Evolutionary conservation across 2,888 invertebrate genomes (phyloP).

Genomic region (Dicyrtoma fusca): DNA sequence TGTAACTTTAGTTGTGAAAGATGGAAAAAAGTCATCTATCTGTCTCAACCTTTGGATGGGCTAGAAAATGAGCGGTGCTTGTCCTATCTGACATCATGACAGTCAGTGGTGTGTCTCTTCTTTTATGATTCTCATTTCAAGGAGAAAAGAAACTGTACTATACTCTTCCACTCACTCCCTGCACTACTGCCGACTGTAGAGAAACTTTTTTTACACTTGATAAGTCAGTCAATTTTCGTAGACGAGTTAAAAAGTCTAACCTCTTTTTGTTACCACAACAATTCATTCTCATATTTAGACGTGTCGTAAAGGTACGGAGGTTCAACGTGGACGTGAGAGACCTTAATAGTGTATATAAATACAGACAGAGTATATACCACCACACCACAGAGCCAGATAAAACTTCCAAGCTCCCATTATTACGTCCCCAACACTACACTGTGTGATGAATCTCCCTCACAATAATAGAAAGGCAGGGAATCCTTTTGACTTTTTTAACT

Average conservation of each 20-base stretch:
- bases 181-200: neutral
- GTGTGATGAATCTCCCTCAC: no score
- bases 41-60: neutral
- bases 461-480: no score
- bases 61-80: constrained; percentile 5
- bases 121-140: constrained; percentile 2
- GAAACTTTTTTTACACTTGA: constrained; percentile 21
- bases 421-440: no score
- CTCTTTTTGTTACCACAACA: constrained; percentile 32
- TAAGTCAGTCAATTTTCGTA: neutral
- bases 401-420: no score
- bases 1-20: neutral
- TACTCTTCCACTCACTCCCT: neutral
- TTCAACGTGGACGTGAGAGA: no score
- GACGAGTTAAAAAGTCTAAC: constrained; percentile 11
- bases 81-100: neutral
- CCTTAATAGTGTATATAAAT: no score
- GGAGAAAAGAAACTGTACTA: no score
- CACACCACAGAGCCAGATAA: neutral
- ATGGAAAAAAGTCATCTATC: neutral
- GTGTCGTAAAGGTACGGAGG: no score
- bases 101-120: neutral
- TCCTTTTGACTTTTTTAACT: no score
- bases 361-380: no score
- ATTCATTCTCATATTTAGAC: neutral